A percentile compares a stretch with the other conserved stretches of the same genome.
Evolutionary conservation across 2,113 vertebrate genomes (phyloP).

Genomic region (Barbus barbus): DNA sequence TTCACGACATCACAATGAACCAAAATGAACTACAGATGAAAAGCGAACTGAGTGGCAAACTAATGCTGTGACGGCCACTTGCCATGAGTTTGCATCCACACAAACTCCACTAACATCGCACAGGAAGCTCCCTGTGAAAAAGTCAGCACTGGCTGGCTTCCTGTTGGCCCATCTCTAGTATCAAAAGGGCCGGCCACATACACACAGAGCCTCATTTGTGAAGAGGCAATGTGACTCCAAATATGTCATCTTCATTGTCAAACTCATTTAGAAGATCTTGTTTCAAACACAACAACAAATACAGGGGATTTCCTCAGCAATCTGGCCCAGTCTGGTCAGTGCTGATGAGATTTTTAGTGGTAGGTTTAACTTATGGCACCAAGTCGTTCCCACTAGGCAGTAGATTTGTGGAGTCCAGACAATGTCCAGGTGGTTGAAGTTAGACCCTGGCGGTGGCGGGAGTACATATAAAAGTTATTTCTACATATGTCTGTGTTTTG

Average conservation of each 20-base stretch:
- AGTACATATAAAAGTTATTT: conserved; percentile 20
- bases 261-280: conserved; percentile 67
- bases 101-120: neutral
- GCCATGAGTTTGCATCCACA: neutral
- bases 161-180: neutral
- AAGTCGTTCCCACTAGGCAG: neutral
- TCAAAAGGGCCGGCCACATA: neutral
- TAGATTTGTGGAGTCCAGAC: neutral
- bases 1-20: neutral
- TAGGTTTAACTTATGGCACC: conserved; percentile 5
- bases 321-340: neutral
- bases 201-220: conserved; percentile 23
- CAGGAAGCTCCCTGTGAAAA: neutral
- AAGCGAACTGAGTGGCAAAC: neutral
- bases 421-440: conserved; percentile 29
- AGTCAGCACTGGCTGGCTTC: neutral
- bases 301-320: conserved; percentile 30
- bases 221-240: conserved; percentile 62
- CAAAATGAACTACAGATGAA: neutral
- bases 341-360: neutral
- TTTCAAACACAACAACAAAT: conserved; percentile 58
- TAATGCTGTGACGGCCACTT: neutral
- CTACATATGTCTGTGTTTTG: neutral
- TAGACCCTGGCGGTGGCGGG: neutral
- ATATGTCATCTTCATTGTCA: conserved; percentile 75